These are phyloP conservation scores for Brachionus sp. DNA, from an alignment of 1,140 invertebrate species.

Conservation along the genomic window DNA sequence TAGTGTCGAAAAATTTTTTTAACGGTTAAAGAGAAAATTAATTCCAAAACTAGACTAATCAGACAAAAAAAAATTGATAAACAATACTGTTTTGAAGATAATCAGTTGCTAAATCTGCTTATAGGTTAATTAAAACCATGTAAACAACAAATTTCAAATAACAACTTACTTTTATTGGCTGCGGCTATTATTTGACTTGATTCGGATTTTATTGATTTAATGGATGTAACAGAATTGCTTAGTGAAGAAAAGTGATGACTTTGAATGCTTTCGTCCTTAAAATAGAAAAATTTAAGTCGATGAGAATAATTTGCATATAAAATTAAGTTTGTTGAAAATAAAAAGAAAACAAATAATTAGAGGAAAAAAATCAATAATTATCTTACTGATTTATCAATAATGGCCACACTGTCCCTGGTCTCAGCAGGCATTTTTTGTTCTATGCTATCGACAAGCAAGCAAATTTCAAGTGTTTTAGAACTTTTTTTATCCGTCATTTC, in stretches of 20 bases:
- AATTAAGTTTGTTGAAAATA: not conserved
- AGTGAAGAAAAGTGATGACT: not conserved
- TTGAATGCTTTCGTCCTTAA: not conserved
- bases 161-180: not conserved
- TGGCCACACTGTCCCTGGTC: not conserved
- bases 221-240: not conserved
- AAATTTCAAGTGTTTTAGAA: not conserved
- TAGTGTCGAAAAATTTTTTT: not conserved
- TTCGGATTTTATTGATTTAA: not conserved
- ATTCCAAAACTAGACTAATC: not conserved
- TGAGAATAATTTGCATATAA: not conserved
- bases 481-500: conserved; percentile 6
- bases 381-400: conserved; percentile 1
- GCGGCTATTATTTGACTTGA: not conserved
- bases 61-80: not conserved
- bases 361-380: not conserved
- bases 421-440: not conserved
- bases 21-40: not conserved
- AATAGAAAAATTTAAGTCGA: not conserved
- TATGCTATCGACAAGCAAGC: not conserved
- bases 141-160: not conserved
- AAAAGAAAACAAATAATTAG: not conserved
- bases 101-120: not conserved
- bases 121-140: not conserved
- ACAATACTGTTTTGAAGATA: not conserved